Evolutionary conservation across 1,140 invertebrate genomes (phyloP).

Genomic region (Capitella teleta): DNA sequence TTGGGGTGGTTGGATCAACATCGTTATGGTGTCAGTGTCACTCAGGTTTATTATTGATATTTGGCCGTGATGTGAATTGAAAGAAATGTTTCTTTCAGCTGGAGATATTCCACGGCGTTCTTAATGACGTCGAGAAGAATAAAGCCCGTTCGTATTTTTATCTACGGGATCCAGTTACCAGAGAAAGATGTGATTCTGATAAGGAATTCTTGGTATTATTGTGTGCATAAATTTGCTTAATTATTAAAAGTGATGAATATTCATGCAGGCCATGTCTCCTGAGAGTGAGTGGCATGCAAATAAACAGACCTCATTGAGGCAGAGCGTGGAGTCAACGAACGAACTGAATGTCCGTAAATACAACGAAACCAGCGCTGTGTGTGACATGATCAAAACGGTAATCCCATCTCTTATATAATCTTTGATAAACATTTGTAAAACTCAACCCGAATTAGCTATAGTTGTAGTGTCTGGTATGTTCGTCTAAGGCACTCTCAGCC

Average conservation of each 20-base stretch:
- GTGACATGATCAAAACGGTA: constrained; percentile 22
- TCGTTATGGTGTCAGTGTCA: constrained; percentile 20
- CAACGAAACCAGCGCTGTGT: constrained; percentile 15
- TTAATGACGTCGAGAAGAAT: constrained; percentile 14
- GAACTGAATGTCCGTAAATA: constrained; percentile 14
- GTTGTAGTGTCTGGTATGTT: too few species aligned
- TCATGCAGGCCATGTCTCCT: not conserved
- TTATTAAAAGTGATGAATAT: too few species aligned
- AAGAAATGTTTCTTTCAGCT: constrained; percentile 14
- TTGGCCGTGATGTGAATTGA: not conserved
- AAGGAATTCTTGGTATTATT: too few species aligned
- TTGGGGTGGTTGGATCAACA: constrained; percentile 20
- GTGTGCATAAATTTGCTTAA: too few species aligned
- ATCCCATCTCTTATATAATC: too few species aligned
- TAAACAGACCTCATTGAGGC: constrained; percentile 14
- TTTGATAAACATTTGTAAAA: too few species aligned
- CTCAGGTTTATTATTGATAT: constrained; percentile 15
- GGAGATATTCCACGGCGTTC: constrained; percentile 21
- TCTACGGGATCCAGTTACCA: constrained; percentile 14
- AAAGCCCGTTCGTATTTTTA: constrained; percentile 19
- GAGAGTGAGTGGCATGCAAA: constrained; percentile 19
- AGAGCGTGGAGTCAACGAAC: constrained; percentile 5
- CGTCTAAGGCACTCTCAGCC: too few species aligned
- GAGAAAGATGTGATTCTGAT: too few species aligned
- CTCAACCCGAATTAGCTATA: too few species aligned